Evolutionary conservation across 1,140 invertebrate genomes (phyloP).

Genomic region (Episyrphus balteatus): DNA sequence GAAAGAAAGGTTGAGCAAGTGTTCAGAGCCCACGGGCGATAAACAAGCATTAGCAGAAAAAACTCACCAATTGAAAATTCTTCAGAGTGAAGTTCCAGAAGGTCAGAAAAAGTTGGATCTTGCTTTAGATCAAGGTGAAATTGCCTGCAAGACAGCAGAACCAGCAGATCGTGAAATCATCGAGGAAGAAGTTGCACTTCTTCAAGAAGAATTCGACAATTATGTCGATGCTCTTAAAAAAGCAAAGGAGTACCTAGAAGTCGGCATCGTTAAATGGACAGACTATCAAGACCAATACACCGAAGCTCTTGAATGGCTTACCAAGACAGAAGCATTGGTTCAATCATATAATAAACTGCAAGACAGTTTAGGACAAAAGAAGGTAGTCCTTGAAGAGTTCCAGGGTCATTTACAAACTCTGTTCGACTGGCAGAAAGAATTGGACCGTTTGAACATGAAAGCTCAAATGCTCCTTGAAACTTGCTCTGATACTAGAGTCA

Average conservation of each 20-base stretch:
- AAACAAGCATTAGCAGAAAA: slow-evolving; percentile 79
- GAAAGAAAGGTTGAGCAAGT: slow-evolving; percentile 83
- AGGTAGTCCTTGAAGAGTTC: slow-evolving; percentile 79
- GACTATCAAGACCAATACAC: slow-evolving; percentile 90
- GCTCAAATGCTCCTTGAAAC: slow-evolving; percentile 83
- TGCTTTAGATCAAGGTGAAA: slow-evolving; percentile 69
- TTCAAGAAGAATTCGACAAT: slow-evolving; percentile 80
- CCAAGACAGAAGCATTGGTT: slow-evolving; percentile 73
- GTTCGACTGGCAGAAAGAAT: slow-evolving; percentile 86
- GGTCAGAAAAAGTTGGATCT: slow-evolving; percentile 72
- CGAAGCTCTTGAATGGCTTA: slow-evolving; percentile 79
- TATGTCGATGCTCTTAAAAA: slow-evolving; percentile 66
- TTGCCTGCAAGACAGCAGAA: slow-evolving; percentile 68
- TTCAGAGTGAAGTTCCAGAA: slow-evolving; percentile 68
- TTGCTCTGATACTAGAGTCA: slow-evolving; percentile 84
- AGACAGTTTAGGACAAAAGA: slow-evolving; percentile 79
- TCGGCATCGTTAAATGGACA: slow-evolving; percentile 87
- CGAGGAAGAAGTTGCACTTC: slow-evolving; percentile 76
- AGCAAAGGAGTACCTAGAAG: slow-evolving; percentile 73
- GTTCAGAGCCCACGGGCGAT: slow-evolving; percentile 87
- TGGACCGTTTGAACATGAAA: slow-evolving; percentile 84
- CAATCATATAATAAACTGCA: slow-evolving; percentile 86
- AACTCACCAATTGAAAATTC: slow-evolving; percentile 70
- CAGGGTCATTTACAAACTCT: slow-evolving; percentile 80
- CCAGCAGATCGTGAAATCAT: slow-evolving; percentile 82